A percentile compares a stretch with the other conserved stretches of the same genome.
Evolutionary conservation across 2,888 invertebrate species (phyloP).

Genomic region (Syritta pipiens): DNA sequence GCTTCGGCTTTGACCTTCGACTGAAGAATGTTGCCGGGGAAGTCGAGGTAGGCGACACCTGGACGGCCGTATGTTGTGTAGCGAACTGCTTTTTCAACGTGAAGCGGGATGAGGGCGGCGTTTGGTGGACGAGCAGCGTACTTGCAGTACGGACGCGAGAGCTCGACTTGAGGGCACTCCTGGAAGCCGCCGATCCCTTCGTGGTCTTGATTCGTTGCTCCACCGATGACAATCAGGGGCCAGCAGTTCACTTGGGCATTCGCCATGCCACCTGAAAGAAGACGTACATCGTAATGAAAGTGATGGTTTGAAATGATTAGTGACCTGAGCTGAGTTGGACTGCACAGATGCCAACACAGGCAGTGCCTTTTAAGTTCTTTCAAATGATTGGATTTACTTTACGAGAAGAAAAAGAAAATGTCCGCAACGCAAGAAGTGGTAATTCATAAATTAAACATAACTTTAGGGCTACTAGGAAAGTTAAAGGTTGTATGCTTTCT

Average conservation of each 20-base stretch:
- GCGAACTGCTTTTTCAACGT: slow-evolving; percentile 95
- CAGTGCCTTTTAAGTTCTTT: too few relatives aligned
- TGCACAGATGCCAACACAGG: too few relatives aligned
- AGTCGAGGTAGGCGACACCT: slow-evolving; percentile 93
- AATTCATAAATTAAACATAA: too few relatives aligned
- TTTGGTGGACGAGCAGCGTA: slow-evolving; percentile 93
- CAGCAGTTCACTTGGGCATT: slow-evolving; percentile 98
- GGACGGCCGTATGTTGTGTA: slow-evolving; percentile 91
- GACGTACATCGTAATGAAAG: too few relatives aligned
- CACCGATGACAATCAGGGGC: slow-evolving; percentile 95
- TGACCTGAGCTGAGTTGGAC: too few relatives aligned
- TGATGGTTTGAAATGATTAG: too few relatives aligned
- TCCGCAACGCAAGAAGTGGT: too few relatives aligned
- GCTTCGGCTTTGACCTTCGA: slow-evolving; percentile 77
- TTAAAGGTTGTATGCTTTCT: too few relatives aligned
- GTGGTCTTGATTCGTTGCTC: slow-evolving; percentile 94
- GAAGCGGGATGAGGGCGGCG: slow-evolving; percentile 89
- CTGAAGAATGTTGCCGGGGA: slow-evolving; percentile 91
- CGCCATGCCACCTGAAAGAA: slow-evolving; percentile 91
- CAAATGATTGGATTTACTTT: too few relatives aligned
- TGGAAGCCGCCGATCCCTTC: slow-evolving; percentile 98
- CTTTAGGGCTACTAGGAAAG: too few relatives aligned
- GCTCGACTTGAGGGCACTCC: slow-evolving; percentile 94
- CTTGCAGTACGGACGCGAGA: slow-evolving; percentile 93
- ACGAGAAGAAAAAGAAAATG: too few relatives aligned